Base-by-base conservation (phyloP, 2,797 vertebrate genomes). In the Urophycis tenuis region DNA sequence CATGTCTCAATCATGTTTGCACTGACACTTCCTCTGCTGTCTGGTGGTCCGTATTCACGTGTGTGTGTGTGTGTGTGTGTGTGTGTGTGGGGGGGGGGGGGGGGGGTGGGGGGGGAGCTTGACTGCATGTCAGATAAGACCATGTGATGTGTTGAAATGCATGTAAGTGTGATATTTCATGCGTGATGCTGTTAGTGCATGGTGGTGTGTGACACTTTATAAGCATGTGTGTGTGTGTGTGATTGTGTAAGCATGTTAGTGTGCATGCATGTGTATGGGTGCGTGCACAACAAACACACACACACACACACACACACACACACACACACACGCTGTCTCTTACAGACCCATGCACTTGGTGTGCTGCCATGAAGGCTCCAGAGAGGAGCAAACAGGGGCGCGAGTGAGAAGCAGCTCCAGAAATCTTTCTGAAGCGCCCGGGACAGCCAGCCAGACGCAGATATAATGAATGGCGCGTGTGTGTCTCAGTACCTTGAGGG, bases 401-500 rank as follows among this genome's bases (percentile, higher is more conserved):
- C 10, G 3, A 3, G 41, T 3, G 41, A 11, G 15, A 12, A 12
- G 49, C 4, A 9, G 49, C 22, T n/a, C 22, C 2, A n/a, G 49
- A n/a, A n/a, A 39, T 39, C 6, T 39, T 11, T 10, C 36, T 39
- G 36, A 8, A 5, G 49, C n/a, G 3, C 17, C 17, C 4, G 45
- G 36, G 36, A 15, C 45, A 53, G 45, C 45, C 32, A 69, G 29
- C 74, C 14, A n/a, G 36, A 29, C 6, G 49, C 19, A 41, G 39
- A 45, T 2, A 17, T 7, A 39, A 39, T 45, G 49, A n/a, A 60
- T 9, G 7, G 49, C 7, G 36, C 9, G 36, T 39, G 22, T 60
- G 49, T 60, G 49, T 53, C 19, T 8, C 49, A n/a, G 5, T 75
- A 80, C 77, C 74, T 75, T 17, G 67, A 79, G 73, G 70, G 30